These are phyloP conservation scores for Ferrisia virgata DNA, from an alignment of 2,888 invertebrate genomes.

Conservation along the genomic window DNA sequence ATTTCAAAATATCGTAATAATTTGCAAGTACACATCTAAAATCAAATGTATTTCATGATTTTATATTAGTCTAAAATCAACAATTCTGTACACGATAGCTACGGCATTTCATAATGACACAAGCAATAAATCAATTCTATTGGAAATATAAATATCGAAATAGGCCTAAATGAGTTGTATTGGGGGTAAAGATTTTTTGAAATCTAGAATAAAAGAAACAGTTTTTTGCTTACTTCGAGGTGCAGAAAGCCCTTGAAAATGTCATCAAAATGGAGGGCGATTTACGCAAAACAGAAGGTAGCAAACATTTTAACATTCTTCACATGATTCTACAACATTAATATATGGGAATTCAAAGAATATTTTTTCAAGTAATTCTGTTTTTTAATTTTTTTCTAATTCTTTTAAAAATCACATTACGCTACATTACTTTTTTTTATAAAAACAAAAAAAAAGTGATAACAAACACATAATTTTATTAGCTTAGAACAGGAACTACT, in stretches of 20 bases:
- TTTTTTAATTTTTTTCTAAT: background rate
- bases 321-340: conserved; percentile 3
- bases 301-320: conserved; percentile 25
- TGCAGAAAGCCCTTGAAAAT: conserved; percentile 32
- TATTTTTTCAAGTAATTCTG: background rate
- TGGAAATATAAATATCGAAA: too few relatives aligned
- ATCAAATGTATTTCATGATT: background rate
- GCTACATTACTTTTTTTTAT: too few relatives aligned
- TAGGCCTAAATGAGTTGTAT: too few relatives aligned
- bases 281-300: background rate
- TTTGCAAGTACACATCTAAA: background rate
- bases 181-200: too few relatives aligned
- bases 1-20: conserved; percentile 35
- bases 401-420: too few relatives aligned
- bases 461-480: too few relatives aligned
- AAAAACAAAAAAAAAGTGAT: too few relatives aligned
- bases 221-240: background rate
- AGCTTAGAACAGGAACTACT: too few relatives aligned
- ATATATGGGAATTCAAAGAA: background rate
- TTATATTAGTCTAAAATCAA: background rate
- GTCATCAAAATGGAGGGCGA: background rate
- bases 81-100: background rate
- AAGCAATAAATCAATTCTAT: background rate
- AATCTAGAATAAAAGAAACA: background rate
- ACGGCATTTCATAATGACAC: background rate